Conservation (phyloP, 1,140 invertebrate genomes). For the Lucilia sericata region DNA sequence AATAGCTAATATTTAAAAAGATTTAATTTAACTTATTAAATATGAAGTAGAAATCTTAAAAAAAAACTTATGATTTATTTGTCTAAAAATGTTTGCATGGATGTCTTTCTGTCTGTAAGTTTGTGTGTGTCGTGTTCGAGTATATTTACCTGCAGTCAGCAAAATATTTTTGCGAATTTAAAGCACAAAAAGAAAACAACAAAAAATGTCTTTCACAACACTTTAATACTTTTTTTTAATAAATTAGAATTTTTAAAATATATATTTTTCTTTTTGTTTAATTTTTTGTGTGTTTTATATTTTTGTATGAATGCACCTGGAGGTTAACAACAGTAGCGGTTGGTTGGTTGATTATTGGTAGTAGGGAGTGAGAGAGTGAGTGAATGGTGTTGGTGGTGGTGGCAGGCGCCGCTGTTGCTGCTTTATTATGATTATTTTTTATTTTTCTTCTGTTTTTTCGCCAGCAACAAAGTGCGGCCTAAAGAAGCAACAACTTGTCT, state of each 20-base stretch:
- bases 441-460: not conserved
- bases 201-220: constrained; percentile 19
- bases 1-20: too few species aligned
- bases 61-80: not conserved
- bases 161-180: not conserved
- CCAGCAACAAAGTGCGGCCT: constrained; percentile 28
- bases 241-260: not conserved
- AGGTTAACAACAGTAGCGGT: constrained; percentile 13
- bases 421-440: constrained; percentile 4
- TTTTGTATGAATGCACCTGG: constrained; percentile 20
- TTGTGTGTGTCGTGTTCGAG: not conserved
- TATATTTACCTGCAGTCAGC: constrained; percentile 16
- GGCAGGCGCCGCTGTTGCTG: constrained; percentile 18
- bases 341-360: constrained; percentile 20
- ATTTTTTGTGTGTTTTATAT: not conserved
- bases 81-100: not conserved
- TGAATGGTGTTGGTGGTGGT: not conserved
- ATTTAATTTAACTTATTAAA: too few species aligned
- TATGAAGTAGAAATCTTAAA: too few species aligned
- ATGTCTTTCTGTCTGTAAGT: not conserved
- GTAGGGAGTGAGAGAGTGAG: not conserved
- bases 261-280: constrained; percentile 1
- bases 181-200: constrained; percentile 13
- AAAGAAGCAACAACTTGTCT: constrained; percentile 29
- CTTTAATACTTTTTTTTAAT: not conserved